Evolutionary conservation across 2,113 vertebrate species (phyloP).

Genomic region (Actenoides lindsayi): DNA sequence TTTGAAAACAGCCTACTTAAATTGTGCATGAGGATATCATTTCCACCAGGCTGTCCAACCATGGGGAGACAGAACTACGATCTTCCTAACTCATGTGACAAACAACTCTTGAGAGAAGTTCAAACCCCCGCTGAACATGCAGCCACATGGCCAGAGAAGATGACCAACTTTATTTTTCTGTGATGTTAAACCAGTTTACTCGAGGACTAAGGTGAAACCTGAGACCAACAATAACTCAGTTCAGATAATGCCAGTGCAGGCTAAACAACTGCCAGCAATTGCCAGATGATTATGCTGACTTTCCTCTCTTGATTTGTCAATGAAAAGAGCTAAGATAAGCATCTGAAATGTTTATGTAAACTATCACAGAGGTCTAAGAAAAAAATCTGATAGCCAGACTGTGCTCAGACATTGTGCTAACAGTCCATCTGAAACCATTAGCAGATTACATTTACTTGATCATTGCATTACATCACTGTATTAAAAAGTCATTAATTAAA

Average conservation of each 20-base stretch:
- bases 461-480: neutral
- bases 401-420: neutral
- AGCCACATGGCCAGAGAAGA: neutral
- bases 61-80: neutral
- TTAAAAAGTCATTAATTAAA: neutral
- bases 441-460: neutral
- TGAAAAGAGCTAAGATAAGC: neutral
- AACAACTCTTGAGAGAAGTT: neutral
- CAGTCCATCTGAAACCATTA: neutral
- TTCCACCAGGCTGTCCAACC: neutral
- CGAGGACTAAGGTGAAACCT: neutral
- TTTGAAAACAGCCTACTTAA: neutral
- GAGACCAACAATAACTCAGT: neutral
- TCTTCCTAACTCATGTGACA: neutral
- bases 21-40: neutral
- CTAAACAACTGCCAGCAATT: neutral
- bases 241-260: neutral
- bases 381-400: neutral
- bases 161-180: neutral
- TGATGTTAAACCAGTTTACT: neutral
- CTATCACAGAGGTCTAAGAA: neutral
- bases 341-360: slow-evolving; percentile 26
- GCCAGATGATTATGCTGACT: neutral
- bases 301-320: neutral
- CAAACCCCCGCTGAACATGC: neutral